Base-by-base conservation (phyloP, 1,140 invertebrate genomes). In the Onthophagus taurus region DNA sequence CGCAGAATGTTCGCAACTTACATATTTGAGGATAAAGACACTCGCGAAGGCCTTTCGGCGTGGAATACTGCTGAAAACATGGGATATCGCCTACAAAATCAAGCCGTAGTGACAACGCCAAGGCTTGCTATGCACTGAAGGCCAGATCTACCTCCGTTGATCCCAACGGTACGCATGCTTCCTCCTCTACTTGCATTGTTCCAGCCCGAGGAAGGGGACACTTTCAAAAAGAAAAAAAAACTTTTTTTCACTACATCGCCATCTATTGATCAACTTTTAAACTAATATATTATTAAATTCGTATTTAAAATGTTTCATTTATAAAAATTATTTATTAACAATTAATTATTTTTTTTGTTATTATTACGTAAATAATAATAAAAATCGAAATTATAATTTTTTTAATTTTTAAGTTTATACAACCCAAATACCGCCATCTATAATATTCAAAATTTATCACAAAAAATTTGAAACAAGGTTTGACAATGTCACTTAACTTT, bases 91-190 rank as follows among this genome's bases (percentile, higher is more conserved):
- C n/a, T 37, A 38, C 44, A 45, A 17, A 45, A 45, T 45, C 44
- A 45, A 45, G 44, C 44, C 44, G 12, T 18, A 45, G n/a, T 37
- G 18, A 7, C 23, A 37, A 37, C 23, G 20, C 35, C 16, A 29
- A 18, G 34, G 35, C 44, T 45, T 45, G 44, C 44, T 45, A 45
- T 45, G 44, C 44, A 18, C 31, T 38, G 17, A 45, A 34, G 31
- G 21, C 21, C 30, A 13, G 16, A 21, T 9, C 19, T 42, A 30
- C 17, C 20, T 42, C 30, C 35, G 20, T 37, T 12, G 5, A 37
- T 20, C 20, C 23, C 18, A 17, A 21, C 18, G 35, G 18, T n/a
- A n/a, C n/a, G n/a, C n/a, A n/a, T n/a, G 23, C 23, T 19, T 21
- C 18, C 35, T 14, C 18, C 23, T 37, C 35, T 37, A 17, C 35